Conservation (phyloP, 2,888 invertebrate species). For the Synergus laeviventris region DNA sequence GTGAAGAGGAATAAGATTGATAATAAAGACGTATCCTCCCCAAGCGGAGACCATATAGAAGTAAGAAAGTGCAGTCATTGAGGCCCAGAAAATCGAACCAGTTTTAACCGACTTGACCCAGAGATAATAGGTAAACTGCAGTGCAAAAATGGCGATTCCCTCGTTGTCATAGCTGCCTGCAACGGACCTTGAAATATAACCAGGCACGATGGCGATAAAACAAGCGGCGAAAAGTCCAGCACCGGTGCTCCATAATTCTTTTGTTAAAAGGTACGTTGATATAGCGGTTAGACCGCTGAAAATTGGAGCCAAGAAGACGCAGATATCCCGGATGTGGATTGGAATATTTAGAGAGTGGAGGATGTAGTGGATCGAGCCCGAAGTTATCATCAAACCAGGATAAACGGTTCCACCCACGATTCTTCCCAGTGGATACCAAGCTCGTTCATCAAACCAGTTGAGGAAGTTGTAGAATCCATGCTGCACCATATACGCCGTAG, state of each 20-base stretch:
- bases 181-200: conserved; percentile 98
- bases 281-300: conserved; percentile 99
- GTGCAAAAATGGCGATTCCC: conserved; percentile 99
- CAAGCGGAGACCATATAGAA: conserved; percentile 99
- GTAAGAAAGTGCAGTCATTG: conserved; percentile 95
- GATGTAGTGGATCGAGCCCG: conserved; percentile 96
- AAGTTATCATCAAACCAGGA: conserved; percentile 99
- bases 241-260: conserved; percentile 97
- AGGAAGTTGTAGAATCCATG: conserved; percentile 99
- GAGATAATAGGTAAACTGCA: conserved; percentile 98
- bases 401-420: conserved; percentile 99
- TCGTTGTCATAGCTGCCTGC: conserved; percentile 99
- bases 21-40: conserved; percentile 99
- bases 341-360: conserved; percentile 95
- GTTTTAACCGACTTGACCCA: conserved; percentile 99
- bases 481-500: conserved; percentile 99
- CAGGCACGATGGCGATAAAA: conserved; percentile 99
- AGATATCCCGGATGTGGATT: conserved; percentile 98
- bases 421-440: conserved; percentile 99
- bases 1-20: conserved; percentile 98
- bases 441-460: conserved; percentile 99
- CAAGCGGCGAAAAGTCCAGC: conserved; percentile 99
- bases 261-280: conserved; percentile 97
- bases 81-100: conserved; percentile 97
- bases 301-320: conserved; percentile 98